phyloP scores from a whole-genome alignment of 2,888 invertebrate genomes.

The Diarsia brunnea region DNA sequence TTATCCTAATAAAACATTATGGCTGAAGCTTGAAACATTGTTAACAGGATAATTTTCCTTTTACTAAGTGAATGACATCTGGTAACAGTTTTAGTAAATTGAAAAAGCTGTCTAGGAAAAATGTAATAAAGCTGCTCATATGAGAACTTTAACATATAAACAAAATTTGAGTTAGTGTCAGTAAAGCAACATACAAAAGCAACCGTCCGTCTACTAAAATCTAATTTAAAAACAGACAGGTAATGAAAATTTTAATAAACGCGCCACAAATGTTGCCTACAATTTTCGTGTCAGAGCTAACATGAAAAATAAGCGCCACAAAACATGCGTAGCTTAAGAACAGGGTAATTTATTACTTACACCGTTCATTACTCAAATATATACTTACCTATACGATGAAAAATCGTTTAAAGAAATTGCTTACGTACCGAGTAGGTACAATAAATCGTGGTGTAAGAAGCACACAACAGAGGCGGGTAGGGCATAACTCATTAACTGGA shows the following conservation, averaged over 20 bases:
- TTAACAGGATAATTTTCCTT: conserved; percentile 29
- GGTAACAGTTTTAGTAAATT: conserved; percentile 26
- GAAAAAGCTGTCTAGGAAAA: not conserved
- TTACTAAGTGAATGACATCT: conserved; percentile 16
- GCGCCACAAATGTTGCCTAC: conserved; percentile 42
- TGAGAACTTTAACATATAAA: not conserved
- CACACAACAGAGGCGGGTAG: conserved; percentile 66
- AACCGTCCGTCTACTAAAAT: conserved; percentile 25
- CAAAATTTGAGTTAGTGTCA: conserved; percentile 1
- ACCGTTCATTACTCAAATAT: conserved; percentile 69
- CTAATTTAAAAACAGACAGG: conserved; percentile 47
- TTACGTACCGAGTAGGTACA: conserved; percentile 70
- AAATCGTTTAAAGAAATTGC: conserved; percentile 77
- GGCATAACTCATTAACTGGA: conserved; percentile 74
- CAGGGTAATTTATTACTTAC: conserved; percentile 68
- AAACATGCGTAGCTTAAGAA: conserved; percentile 61
- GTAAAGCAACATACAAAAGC: conserved; percentile 21
- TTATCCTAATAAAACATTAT: conserved; percentile 53
- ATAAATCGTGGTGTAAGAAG: conserved; percentile 77
- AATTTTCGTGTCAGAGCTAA: conserved; percentile 58
- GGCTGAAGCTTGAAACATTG: conserved; percentile 25
- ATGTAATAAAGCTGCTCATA: conserved; percentile 2
- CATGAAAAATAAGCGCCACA: conserved; percentile 62
- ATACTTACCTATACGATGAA: conserved; percentile 68
- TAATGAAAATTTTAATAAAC: conserved; percentile 58